phyloP scores from a whole-genome alignment of 2,888 invertebrate species.

The Leucania comma region DNA sequence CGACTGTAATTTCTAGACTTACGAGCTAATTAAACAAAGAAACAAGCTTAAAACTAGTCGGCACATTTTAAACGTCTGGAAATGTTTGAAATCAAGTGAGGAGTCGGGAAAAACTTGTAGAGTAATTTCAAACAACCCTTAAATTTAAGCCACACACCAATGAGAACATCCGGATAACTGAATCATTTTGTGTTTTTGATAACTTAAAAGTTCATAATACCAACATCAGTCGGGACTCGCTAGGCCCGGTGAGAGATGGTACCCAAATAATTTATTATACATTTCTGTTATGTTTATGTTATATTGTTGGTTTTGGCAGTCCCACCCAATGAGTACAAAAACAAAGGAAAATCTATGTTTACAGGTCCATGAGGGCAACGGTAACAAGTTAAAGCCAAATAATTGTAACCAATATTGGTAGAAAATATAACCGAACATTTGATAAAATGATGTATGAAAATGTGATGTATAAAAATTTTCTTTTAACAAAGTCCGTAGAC shows the following conservation, averaged over 20 bases:
- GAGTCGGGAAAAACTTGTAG: conserved; percentile 8
- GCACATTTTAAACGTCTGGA: too few relatives aligned
- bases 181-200: conserved; percentile 45
- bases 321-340: conserved; percentile 17
- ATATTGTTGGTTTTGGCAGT: conserved; percentile 19
- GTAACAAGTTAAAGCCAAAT: conserved; percentile 5
- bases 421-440: conserved; percentile 25
- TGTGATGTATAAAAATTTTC: conserved; percentile 40
- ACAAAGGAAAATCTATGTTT: conserved; percentile 19
- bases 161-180: conserved; percentile 17
- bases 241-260: not conserved
- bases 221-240: conserved; percentile 2
- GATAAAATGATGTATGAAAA: conserved; percentile 40
- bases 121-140: conserved; percentile 23
- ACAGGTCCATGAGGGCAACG: not conserved
- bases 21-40: not conserved
- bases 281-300: conserved; percentile 21
- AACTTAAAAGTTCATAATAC: conserved; percentile 35
- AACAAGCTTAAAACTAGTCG: not conserved
- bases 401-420: conserved; percentile 12
- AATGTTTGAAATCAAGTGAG: not conserved
- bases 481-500: conserved; percentile 39
- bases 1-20: not conserved
- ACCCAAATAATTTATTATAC: conserved; percentile 11
- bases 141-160: conserved; percentile 38